Conservation (phyloP, 2,113 vertebrate genomes). For the Anguilla rostrata region DNA sequence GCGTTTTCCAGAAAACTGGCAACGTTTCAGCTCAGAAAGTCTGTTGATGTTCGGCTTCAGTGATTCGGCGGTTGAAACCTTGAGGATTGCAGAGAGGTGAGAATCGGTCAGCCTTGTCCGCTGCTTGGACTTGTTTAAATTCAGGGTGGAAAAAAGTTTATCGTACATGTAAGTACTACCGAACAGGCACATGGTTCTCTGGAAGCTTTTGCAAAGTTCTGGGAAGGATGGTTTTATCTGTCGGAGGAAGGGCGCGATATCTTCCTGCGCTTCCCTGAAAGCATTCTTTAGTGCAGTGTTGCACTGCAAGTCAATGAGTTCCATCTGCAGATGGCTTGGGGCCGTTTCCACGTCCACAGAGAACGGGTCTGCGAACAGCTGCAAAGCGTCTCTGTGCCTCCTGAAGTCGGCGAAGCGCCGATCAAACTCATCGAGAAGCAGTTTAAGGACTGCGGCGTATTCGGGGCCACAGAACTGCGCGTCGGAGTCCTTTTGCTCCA, state of each 20-base stretch:
- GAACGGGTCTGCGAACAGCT: neutral
- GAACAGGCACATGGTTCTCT: neutral
- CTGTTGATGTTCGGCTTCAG: constrained; percentile 1
- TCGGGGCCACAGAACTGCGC: constrained; percentile 3
- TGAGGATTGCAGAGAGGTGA: constrained; percentile 7
- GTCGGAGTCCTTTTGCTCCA: neutral
- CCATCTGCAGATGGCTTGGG: neutral
- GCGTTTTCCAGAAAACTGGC: constrained; percentile 1
- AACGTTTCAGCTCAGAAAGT: constrained; percentile 13
- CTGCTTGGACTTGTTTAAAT: constrained; percentile 15
- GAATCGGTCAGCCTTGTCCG: neutral
- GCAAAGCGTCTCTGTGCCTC: neutral
- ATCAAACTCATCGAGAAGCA: constrained; percentile 1
- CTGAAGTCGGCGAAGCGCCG: neutral
- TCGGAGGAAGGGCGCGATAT: neutral
- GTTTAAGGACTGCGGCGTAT: neutral
- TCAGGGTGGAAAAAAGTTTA: neutral
- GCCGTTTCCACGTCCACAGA: constrained; percentile 7
- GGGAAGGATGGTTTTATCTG: neutral
- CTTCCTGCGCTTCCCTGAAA: neutral
- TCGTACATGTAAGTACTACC: neutral
- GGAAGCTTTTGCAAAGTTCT: neutral
- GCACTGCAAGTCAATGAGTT: constrained; percentile 11
- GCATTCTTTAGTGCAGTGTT: constrained; percentile 4
- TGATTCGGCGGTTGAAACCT: constrained; percentile 15